phyloP scores from a whole-genome alignment of 2,888 invertebrate genomes.

The Adelphocoris suturalis region DNA sequence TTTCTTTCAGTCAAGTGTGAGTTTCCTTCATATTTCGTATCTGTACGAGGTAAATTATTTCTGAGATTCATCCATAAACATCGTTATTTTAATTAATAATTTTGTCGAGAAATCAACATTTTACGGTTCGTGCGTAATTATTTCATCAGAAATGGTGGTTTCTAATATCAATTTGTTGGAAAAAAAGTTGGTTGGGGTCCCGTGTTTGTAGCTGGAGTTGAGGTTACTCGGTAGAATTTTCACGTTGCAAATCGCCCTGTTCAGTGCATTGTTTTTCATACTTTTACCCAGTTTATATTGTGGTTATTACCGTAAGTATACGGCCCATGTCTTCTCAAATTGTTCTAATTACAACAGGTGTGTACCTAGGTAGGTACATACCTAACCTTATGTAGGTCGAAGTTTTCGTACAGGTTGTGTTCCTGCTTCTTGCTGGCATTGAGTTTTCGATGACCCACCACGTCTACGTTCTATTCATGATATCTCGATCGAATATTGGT shows the following conservation, averaged over 20 bases:
- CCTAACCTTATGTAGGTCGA: no score
- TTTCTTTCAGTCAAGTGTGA: neutral
- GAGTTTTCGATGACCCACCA: no score
- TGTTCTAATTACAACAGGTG: neutral
- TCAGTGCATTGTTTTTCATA: neutral
- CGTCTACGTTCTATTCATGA: no score
- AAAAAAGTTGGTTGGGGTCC: neutral
- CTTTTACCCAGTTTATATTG: neutral
- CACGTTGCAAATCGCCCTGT: neutral
- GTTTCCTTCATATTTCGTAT: constrained; percentile 14
- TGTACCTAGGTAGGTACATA: neutral
- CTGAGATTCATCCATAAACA: constrained; percentile 4
- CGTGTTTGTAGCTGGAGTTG: neutral
- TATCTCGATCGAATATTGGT: no score
- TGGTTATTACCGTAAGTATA: neutral
- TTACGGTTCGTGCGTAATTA: neutral
- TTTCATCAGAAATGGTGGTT: neutral
- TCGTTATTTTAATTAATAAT: neutral
- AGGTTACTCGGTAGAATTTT: neutral
- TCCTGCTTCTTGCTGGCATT: no score
- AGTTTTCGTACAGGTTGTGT: no score
- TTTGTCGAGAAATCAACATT: neutral
- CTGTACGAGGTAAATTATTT: neutral
- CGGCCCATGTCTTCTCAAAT: neutral
- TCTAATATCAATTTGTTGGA: neutral